Conservation (phyloP, 2,113 vertebrate species). For the Condylura cristata region DNA sequence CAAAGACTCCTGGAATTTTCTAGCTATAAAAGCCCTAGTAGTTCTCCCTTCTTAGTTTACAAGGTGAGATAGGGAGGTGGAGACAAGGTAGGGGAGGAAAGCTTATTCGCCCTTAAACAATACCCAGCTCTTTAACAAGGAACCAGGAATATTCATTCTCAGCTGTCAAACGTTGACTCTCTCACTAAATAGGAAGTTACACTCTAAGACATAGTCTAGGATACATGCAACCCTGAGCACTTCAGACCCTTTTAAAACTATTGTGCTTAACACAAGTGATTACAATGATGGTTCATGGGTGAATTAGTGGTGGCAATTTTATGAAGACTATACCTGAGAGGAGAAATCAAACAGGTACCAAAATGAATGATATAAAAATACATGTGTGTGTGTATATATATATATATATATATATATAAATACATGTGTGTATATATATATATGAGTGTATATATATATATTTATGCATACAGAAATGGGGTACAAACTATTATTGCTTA, state of each 20-base stretch:
- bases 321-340: no score
- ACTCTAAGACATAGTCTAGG: neutral
- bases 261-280: neutral
- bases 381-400: no score
- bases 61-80: fast-evolving
- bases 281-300: no score
- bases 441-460: no score
- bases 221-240: neutral
- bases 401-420: no score
- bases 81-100: neutral
- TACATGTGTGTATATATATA: no score
- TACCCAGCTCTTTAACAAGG: slow-evolving; percentile 32
- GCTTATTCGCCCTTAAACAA: slow-evolving; percentile 28
- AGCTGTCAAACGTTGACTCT: slow-evolving; percentile 23
- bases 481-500: neutral
- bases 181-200: neutral
- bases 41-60: slow-evolving; percentile 23
- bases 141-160: slow-evolving; percentile 16
- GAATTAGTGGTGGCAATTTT: no score
- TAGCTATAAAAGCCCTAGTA: slow-evolving; percentile 29
- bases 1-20: slow-evolving; percentile 37
- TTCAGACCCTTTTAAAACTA: neutral
- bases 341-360: no score
- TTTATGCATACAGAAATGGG: no score
- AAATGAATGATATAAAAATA: no score